Percentiles rank a stretch among this genome's conserved stretches.
Conservation (phyloP, 2,797 vertebrate species). For the Dallia pectoralis region DNA sequence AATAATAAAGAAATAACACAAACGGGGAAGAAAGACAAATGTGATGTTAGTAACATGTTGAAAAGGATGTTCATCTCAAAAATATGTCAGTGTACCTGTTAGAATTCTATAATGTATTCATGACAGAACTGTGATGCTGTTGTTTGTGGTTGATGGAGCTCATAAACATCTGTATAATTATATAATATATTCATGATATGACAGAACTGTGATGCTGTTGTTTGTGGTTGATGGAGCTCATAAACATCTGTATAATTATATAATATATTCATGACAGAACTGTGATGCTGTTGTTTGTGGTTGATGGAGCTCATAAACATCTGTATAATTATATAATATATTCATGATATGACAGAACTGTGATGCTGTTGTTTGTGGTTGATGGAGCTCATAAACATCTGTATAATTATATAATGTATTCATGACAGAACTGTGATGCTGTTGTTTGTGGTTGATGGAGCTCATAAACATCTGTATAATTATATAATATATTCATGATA, state of each 20-base stretch:
- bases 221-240: no score
- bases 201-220: no score
- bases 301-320: not conserved
- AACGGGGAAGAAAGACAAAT: slow-evolving; percentile 40
- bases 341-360: no score
- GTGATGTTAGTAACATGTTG: slow-evolving; percentile 28
- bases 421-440: not conserved
- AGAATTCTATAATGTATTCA: not conserved
- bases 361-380: no score
- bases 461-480: not conserved
- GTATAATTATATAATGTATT: not conserved
- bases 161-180: not conserved
- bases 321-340: not conserved
- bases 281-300: not conserved
- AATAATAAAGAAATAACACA: slow-evolving; percentile 7
- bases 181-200: no score
- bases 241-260: not conserved
- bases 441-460: not conserved
- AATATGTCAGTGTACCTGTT: not conserved
- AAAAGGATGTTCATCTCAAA: not conserved
- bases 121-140: not conserved
- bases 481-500: no score
- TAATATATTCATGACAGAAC: not conserved
- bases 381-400: no score
- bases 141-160: not conserved